Base-by-base conservation (phyloP, 2,888 invertebrate genomes). In the Papilio demoleus region DNA sequence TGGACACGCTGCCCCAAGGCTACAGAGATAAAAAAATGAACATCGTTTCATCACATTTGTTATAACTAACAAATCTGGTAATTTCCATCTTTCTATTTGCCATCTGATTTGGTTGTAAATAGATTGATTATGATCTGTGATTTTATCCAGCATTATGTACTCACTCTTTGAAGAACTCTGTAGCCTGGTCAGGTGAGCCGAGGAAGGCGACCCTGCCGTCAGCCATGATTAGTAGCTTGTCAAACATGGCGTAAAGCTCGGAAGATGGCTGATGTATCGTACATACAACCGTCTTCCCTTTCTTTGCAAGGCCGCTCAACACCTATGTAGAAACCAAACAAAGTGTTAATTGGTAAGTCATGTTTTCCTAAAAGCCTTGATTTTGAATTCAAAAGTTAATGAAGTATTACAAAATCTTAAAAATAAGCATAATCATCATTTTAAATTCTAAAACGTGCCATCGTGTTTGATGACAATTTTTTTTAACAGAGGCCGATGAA, bases 251-350 rank as follows among this genome's bases (percentile, higher is more conserved):
- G 82, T 97, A 99, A 27, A 97, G 86, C 85, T 99, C 98, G 0
- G 98, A 98, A 0, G 97, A 97, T 0, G 99, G 99, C 86, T 99
- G 99, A 90, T 99, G 99, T 73, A 99, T 97, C 0, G 99, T 99
- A 79, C 97, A 96, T 27, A 99, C 94, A 65, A 99, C 96, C 0
- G 98, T 98, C 90, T 97, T 98, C 27, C 98, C 97, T 77, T 95
- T 95, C 77, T 94, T 94, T 1, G 96, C 95, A 68, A 97, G 87
- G 45, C 94, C 94, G 86, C 96, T 96, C 50, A 97, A 88, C 61
- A 94, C 94, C 85, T 94, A 81, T 9, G 34, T 31, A 24, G 22
- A 12, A 50, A n/a, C 50, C 8, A 45, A 22, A 11, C 11, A 45
- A 6, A 5, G 9, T 36, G 36, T 36, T 36, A 38, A 14, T 12